These are phyloP conservation scores for Drosophila mimica DNA, from an alignment of 2,888 invertebrate genomes.

Conservation along the genomic window DNA sequence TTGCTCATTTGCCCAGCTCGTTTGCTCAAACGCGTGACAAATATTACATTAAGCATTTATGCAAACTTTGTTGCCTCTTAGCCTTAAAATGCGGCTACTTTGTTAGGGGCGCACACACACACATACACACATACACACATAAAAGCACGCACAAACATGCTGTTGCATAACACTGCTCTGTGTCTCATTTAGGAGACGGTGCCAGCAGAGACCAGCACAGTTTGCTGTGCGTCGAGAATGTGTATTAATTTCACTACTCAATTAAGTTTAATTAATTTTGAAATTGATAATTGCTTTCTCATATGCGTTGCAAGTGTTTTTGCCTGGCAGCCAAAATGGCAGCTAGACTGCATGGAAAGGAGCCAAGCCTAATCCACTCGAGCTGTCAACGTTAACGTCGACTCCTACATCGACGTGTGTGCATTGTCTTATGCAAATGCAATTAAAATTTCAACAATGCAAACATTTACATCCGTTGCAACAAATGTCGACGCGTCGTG, in stretches of 20 bases:
- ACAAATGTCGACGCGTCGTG: conserved; percentile 66
- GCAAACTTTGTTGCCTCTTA: conserved; percentile 68
- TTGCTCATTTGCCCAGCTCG: conserved; percentile 68
- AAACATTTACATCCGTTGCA: conserved; percentile 82
- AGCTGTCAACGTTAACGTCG: conserved; percentile 18
- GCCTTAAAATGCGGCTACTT: conserved; percentile 61
- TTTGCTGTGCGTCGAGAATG: conserved; percentile 42
- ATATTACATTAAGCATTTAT: conserved; percentile 75
- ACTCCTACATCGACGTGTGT: conserved; percentile 36
- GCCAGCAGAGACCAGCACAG: conserved; percentile 6
- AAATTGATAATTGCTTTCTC: conserved; percentile 76
- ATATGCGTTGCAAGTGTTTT: conserved; percentile 40
- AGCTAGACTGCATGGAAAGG: conserved; percentile 28
- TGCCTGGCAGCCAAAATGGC: conserved; percentile 58
- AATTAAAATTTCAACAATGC: conserved; percentile 83
- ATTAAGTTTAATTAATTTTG: conserved; percentile 81
- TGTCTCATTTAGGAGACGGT: conserved; percentile 44
- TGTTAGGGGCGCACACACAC: conserved; percentile 42
- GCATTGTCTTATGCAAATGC: conserved; percentile 79
- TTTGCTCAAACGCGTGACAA: conserved; percentile 74
- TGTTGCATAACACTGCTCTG: conserved; percentile 49
- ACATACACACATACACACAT: conserved; percentile 16
- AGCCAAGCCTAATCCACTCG: conserved; percentile 8
- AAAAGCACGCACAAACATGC: conserved; percentile 7
- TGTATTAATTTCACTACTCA: conserved; percentile 80